These are phyloP conservation scores for Punctoribates punctum DNA, from an alignment of 2,888 invertebrate species.

Conservation along the genomic window DNA sequence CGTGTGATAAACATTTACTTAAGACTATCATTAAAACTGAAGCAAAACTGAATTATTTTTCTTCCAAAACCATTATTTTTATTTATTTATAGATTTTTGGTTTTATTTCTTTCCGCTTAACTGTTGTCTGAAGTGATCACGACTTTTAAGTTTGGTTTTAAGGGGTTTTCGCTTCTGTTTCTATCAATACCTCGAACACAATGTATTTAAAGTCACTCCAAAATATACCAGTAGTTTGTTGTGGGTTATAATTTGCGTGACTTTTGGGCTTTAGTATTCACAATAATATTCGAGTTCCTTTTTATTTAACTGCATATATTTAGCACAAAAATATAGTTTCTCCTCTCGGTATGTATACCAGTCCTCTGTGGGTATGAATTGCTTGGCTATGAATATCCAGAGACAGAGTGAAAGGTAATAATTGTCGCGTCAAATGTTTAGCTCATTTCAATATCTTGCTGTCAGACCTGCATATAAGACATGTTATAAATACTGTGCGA, in stretches of 20 bases:
- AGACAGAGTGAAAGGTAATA: conserved; percentile 25
- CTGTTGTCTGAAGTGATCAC: no score
- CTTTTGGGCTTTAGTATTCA: not conserved
- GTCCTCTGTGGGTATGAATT: not conserved
- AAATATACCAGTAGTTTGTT: conserved; percentile 15
- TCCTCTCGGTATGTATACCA: not conserved
- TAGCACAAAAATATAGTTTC: not conserved
- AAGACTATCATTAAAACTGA: not conserved
- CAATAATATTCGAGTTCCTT: not conserved
- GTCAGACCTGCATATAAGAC: conserved; percentile 4
- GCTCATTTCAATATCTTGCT: conserved; percentile 10
- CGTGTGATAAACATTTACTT: conserved; percentile 4
- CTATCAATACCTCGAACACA: not conserved
- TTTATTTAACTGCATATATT: not conserved
- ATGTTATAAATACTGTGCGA: no score
- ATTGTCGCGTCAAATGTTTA: conserved; percentile 29
- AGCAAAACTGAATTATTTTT: not conserved
- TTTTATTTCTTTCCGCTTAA: no score
- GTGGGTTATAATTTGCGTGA: conserved; percentile 15
- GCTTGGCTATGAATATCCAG: not conserved
- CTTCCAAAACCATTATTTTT: no score
- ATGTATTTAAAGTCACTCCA: not conserved
- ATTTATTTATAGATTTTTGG: no score
- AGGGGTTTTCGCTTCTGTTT: not conserved
- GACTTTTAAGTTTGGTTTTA: not conserved